Conservation (phyloP, 2,888 invertebrate genomes). For the Drosophila flavopinicola region DNA sequence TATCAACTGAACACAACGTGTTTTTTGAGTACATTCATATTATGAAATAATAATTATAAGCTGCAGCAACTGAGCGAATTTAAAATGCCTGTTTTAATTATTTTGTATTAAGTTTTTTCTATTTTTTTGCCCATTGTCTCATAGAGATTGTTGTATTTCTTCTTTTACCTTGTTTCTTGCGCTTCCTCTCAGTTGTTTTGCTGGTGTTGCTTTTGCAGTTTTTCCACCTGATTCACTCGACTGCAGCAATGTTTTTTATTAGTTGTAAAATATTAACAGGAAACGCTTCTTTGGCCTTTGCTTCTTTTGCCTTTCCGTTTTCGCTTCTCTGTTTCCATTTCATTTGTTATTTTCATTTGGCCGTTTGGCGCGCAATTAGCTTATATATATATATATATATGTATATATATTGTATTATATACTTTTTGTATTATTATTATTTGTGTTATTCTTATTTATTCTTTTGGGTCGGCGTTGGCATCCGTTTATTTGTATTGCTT, state of each 20-base stretch:
- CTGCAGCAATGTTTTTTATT: slow-evolving; percentile 68
- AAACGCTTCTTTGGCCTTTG: slow-evolving; percentile 12
- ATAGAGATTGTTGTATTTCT: slow-evolving; percentile 14
- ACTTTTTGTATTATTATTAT: slow-evolving; percentile 23
- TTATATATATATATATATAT: slow-evolving; percentile 33
- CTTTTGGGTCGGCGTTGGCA: background rate
- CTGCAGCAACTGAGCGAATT: no score
- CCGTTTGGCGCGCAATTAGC: slow-evolving; percentile 65
- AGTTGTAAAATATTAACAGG: slow-evolving; percentile 62
- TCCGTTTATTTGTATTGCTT: slow-evolving; percentile 47
- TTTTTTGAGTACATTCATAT: no score
- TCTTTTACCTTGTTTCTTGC: slow-evolving; percentile 7
- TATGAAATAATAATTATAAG: no score
- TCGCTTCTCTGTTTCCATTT: slow-evolving; percentile 36
- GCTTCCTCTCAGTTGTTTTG: slow-evolving; percentile 11
- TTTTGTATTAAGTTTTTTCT: background rate
- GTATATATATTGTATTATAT: slow-evolving; percentile 2
- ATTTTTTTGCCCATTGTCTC: slow-evolving; percentile 3
- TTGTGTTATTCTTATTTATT: slow-evolving; percentile 41
- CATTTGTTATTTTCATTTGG: slow-evolving; percentile 53
- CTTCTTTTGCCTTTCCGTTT: slow-evolving; percentile 18
- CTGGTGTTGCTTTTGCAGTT: slow-evolving; percentile 42
- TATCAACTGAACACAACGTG: no score
- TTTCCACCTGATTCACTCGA: slow-evolving; percentile 71
- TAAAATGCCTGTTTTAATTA: no score